phyloP scores from a whole-genome alignment of 2,797 vertebrate species.

The Platalea minor region DNA sequence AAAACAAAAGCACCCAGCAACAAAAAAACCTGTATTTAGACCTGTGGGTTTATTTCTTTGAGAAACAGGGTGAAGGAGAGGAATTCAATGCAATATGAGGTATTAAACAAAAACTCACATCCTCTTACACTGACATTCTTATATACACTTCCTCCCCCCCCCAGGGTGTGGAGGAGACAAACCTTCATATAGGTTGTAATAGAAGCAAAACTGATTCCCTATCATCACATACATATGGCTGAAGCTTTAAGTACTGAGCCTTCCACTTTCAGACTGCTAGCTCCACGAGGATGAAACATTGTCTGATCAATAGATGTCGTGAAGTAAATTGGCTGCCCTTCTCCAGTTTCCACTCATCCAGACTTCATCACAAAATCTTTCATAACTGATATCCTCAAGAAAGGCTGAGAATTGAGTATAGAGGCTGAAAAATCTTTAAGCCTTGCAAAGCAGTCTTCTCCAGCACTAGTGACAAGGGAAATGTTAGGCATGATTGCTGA shows the following conservation, averaged over 20 bases:
- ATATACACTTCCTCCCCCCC: not conserved
- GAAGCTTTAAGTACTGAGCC: not conserved
- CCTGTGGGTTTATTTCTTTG: not conserved
- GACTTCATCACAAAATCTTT: not conserved
- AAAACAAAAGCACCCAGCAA: not conserved
- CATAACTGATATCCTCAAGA: not conserved
- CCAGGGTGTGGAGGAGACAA: not conserved
- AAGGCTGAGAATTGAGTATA: not conserved
- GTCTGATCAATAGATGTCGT: not conserved
- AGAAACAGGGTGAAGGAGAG: not conserved
- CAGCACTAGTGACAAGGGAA: not conserved
- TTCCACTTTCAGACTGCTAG: not conserved
- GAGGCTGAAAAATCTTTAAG: not conserved
- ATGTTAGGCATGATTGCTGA: not conserved
- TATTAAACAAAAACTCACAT: not conserved
- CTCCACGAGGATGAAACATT: not conserved
- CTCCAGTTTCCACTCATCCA: not conserved
- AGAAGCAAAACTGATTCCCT: not conserved
- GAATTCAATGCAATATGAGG: not conserved
- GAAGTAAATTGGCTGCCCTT: not conserved
- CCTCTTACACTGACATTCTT: not conserved
- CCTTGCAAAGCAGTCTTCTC: not conserved
- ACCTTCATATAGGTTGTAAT: not conserved
- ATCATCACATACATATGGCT: not conserved
- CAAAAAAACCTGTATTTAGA: not conserved